Evolutionary conservation across 2,797 vertebrate genomes (phyloP), one percentile per base, ranked within the genome.

Genomic region (Prunella strophiata): DNA sequence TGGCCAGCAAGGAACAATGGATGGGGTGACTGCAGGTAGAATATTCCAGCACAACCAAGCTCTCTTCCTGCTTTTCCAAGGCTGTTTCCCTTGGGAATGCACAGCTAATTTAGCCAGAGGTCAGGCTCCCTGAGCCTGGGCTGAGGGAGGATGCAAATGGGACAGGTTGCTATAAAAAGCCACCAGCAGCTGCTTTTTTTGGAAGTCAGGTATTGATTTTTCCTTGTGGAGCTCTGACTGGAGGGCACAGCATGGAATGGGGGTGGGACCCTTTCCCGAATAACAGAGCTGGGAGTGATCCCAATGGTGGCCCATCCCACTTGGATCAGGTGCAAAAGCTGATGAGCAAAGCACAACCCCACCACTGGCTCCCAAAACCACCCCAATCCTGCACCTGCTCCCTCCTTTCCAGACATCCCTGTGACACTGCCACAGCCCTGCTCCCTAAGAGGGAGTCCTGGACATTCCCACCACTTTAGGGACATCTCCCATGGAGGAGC

Each of bases 131-230:
- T 38, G 83, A 93, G 95, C 92, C 85, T 48, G 88, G 87, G 70
- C 66, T 50, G 88, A 87, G 66, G 87, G 92, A 91, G 63, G 93
- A 95, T 85, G 93, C 95, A 97, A 97, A 93, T 95, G 93, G 95
- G 93, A 87, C 91, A 89, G 26, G 19, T 63, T 92, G 93, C 97
- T 96, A 97, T 96, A 95, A 97, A 97, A 97, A 97, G 94, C 86
- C 7, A 50, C 68, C 10, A 0, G 6, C 84, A 42, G 79, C 75
- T 81, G 91, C 96, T 80, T 93, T 73, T 80, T 82, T 70, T 78
- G 63, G 54, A 78, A 85, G 87, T 16, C 66, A 73, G 55, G 74
- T 92, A 97, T 97, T 66, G 94, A 97, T 97, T 97, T 97, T 97
- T 80, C 91, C 95, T 94, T 95, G 93, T 62, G 76, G 78, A 45